Evolutionary conservation across 2,113 vertebrate species (phyloP).

Genomic region (Corynorhinus townsendii): DNA sequence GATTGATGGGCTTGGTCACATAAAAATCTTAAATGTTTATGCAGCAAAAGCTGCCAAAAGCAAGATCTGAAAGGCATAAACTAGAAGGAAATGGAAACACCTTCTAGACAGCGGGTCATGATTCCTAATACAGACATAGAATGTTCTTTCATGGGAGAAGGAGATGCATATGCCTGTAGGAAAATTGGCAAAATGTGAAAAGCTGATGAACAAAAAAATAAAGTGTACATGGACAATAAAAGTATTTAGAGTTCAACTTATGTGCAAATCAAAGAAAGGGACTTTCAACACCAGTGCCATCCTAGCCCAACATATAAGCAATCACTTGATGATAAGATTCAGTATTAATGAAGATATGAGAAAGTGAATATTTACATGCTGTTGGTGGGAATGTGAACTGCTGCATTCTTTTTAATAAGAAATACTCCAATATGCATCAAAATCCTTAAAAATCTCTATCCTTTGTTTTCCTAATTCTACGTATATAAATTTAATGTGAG

Average conservation of each 20-base stretch:
- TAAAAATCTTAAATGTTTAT: constrained; percentile 51
- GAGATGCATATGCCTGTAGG: neutral
- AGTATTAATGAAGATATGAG: neutral
- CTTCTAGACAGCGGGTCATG: neutral
- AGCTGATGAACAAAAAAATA: neutral
- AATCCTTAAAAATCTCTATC: neutral
- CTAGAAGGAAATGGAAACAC: neutral
- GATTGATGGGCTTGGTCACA: constrained; percentile 35
- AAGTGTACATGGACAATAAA: neutral
- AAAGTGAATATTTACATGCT: neutral
- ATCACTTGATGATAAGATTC: neutral
- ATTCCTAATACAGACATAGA: constrained; percentile 9
- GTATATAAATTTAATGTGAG: neutral
- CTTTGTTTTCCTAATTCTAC: neutral
- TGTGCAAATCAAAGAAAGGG: neutral
- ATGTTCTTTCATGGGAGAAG: neutral
- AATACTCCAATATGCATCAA: neutral
- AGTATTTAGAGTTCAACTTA: neutral
- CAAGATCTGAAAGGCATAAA: constrained; percentile 12
- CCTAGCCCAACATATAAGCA: neutral
- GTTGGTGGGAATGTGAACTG: neutral
- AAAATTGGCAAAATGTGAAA: constrained; percentile 11
- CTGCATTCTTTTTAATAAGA: neutral
- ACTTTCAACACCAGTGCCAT: neutral
- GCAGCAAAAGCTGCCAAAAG: constrained; percentile 49